Percentiles rank a stretch among this genome's conserved stretches.
Conservation (phyloP, 2,888 invertebrate genomes). For the Parnassius mnemosyne region DNA sequence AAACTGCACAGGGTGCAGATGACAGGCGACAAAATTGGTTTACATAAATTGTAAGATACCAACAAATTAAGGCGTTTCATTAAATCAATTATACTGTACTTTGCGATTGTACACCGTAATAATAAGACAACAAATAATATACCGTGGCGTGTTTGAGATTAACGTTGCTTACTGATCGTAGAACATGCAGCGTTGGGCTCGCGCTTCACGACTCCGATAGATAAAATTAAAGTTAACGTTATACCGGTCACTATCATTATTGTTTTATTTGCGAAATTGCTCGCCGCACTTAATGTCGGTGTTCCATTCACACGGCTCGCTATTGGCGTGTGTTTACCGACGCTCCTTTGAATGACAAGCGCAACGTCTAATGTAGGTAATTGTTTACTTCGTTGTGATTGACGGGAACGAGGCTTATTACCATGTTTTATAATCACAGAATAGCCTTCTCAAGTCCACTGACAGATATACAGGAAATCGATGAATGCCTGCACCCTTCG, state of each 20-base stretch:
- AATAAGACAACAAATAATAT: constrained; percentile 11
- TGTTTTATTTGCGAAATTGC: constrained; percentile 69
- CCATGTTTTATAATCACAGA: not conserved
- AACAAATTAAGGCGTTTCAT: not conserved
- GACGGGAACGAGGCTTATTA: constrained; percentile 28
- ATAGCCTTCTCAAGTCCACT: not conserved
- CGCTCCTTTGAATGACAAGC: constrained; percentile 63
- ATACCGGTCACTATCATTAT: constrained; percentile 61
- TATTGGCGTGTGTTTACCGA: constrained; percentile 58
- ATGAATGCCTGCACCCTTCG: too few relatives aligned
- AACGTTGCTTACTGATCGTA: constrained; percentile 20
- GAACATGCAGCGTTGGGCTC: constrained; percentile 25
- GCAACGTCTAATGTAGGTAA: constrained; percentile 52
- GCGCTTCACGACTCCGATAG: constrained; percentile 41
- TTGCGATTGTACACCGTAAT: not conserved
- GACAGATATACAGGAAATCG: too few relatives aligned
- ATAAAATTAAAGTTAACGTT: constrained; percentile 59
- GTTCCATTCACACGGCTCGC: constrained; percentile 56
- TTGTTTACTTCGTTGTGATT: constrained; percentile 52
- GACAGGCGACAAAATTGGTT: too few relatives aligned
- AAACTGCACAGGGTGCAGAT: too few relatives aligned
- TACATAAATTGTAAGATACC: too few relatives aligned
- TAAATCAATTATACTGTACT: not conserved
- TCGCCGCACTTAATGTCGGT: constrained; percentile 54
- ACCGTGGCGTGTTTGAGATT: constrained; percentile 15